Evolutionary conservation across 2,797 vertebrate genomes (phyloP), one percentile per base, ranked within the genome.

Genomic region (Rhadinocentrus ornatus): DNA sequence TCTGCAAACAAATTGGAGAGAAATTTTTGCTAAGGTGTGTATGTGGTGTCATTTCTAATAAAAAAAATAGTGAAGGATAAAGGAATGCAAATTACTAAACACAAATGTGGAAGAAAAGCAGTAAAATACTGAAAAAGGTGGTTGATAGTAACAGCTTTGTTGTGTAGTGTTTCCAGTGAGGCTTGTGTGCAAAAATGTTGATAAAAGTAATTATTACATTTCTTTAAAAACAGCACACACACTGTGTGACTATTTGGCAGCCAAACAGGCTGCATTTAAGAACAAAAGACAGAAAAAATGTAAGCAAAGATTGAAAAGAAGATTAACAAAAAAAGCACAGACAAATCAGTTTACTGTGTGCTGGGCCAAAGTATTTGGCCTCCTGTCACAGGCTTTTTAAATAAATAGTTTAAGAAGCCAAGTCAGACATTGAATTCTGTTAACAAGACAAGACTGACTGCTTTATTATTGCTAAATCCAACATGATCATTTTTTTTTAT

Each of bases 321-420:
- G 13, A 39, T 29, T 9, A n/a, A 26, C 22, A 64, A 31, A 16
- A 29, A 54, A 58, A 62, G 27, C 56, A 20, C 60, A 54, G 24
- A 67, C n/a, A 60, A 41, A 22, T n/a, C 72, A 41, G 27, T 68
- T 58, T 31, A 26, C 27, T 69, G 8, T 70, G 18, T 27, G 72
- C 71, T 41, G 34, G 34, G 88, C 85, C 89, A 90, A 88, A 89
- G 84, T 59, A 86, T 76, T 69, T 24, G 63, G 7, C 7, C 39
- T 74, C 26, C 46, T 70, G 58, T 78, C 69, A 84, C 35, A 20
- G 41, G n/a, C 73, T 34, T 69, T 73, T 77, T 56, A 83, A 56
- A 59, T 66, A 63, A 80, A 75, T 66, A 54, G 29, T 55, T 1
- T 3, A 59, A 20, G 35, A 74, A 69, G 86, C 83, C 85, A 87